Conservation (phyloP, 2,797 vertebrate genomes). For the Geotrypetes seraphini region DNA sequence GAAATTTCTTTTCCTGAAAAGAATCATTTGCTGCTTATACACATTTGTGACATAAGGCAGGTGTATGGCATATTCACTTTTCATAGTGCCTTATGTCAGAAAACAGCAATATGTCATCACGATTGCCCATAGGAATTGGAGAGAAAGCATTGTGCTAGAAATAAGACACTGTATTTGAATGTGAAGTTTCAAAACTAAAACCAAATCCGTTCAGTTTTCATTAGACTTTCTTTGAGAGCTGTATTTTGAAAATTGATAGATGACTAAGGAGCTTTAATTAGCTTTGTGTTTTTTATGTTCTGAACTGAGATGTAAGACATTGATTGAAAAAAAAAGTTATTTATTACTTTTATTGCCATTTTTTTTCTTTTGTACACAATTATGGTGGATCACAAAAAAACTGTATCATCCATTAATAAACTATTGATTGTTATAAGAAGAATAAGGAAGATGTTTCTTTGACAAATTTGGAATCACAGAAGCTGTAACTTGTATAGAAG, state of each 20-base stretch:
- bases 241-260: slow-evolving; percentile 38
- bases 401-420: slow-evolving; percentile 59
- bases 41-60: slow-evolving; percentile 44
- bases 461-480: slow-evolving; percentile 11
- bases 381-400: slow-evolving; percentile 45
- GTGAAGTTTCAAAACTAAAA: slow-evolving; percentile 52
- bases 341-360: slow-evolving; percentile 60
- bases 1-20: no score
- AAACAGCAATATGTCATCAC: slow-evolving; percentile 42
- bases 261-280: slow-evolving; percentile 39
- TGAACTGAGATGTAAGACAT: slow-evolving; percentile 51
- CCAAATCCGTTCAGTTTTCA: slow-evolving; percentile 44
- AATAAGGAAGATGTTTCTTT: slow-evolving; percentile 35
- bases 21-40: slow-evolving; percentile 45
- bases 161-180: slow-evolving; percentile 44
- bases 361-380: slow-evolving; percentile 47
- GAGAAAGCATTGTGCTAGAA: slow-evolving; percentile 33
- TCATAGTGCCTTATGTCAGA: slow-evolving; percentile 65
- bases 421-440: slow-evolving; percentile 47
- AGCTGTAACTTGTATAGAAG: slow-evolving; percentile 16
- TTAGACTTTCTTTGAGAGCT: slow-evolving; percentile 38
- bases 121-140: slow-evolving; percentile 35
- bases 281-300: slow-evolving; percentile 39
- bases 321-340: slow-evolving; percentile 53
- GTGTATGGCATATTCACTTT: slow-evolving; percentile 46